A percentile compares a stretch with the other conserved stretches of the same genome.
These are phyloP conservation scores for Drosophila leonis DNA, from an alignment of 2,888 invertebrate genomes.

Conservation along the genomic window DNA sequence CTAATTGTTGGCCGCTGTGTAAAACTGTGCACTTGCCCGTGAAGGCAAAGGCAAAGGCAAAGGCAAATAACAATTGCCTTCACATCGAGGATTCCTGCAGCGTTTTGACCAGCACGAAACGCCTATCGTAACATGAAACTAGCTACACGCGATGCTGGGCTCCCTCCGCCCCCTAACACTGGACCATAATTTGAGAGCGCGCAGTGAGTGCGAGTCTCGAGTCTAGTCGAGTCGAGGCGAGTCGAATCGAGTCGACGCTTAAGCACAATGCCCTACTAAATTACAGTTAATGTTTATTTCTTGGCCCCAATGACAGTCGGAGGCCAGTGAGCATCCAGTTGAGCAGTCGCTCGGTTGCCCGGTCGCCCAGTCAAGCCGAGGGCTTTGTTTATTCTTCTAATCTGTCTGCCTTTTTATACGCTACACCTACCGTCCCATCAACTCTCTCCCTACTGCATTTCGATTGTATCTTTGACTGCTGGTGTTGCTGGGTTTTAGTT, in stretches of 20 bases:
- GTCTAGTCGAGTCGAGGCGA: conserved; percentile 19
- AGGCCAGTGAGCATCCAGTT: conserved; percentile 32
- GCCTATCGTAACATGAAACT: conserved; percentile 77
- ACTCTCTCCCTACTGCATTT: conserved; percentile 67
- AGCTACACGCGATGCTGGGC: conserved; percentile 21
- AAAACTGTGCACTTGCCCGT: conserved; percentile 69
- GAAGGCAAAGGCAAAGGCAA: conserved; percentile 60
- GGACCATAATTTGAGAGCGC: conserved; percentile 72
- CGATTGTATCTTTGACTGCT: conserved; percentile 77
- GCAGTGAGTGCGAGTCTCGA: conserved; percentile 47
- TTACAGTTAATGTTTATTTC: conserved; percentile 81
- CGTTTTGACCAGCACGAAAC: conserved; percentile 76
- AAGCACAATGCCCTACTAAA: conserved; percentile 81
- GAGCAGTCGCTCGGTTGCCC: conserved; percentile 28
- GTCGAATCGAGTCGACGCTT: conserved; percentile 68
- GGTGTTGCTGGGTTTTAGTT: conserved; percentile 64
- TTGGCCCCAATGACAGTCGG: conserved; percentile 58
- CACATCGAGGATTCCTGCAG: conserved; percentile 66
- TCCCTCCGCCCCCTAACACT: conserved; percentile 37
- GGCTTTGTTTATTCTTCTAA: conserved; percentile 80
- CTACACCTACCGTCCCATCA: conserved; percentile 15
- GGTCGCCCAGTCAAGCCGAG: conserved; percentile 45
- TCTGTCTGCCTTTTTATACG: conserved; percentile 57
- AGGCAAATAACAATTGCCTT: conserved; percentile 77
- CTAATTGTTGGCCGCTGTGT: conserved; percentile 75